These are phyloP conservation scores for Leuciscus waleckii DNA, from an alignment of 2,797 vertebrate genomes.

Conservation along the genomic window DNA sequence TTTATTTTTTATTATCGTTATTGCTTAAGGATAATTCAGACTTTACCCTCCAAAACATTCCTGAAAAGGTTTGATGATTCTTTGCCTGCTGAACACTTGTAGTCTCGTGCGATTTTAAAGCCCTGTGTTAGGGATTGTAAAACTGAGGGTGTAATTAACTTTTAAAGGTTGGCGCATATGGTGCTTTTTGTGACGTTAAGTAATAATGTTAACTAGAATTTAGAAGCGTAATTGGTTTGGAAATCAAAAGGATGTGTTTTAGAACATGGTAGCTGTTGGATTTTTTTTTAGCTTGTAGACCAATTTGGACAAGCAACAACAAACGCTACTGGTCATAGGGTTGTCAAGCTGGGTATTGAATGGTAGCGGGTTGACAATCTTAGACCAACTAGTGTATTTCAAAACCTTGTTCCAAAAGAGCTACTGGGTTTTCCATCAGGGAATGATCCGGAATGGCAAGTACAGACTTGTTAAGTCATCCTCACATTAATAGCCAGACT, in stretches of 20 bases:
- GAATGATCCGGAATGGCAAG: conserved; percentile 66
- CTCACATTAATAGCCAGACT: conserved; percentile 26
- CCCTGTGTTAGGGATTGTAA: conserved; percentile 76
- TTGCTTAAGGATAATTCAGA: background rate
- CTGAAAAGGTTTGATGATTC: conserved; percentile 63
- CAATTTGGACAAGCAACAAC: conserved; percentile 2
- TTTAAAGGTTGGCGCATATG: conserved; percentile 79
- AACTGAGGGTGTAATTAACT: conserved; percentile 81
- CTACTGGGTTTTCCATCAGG: conserved; percentile 1
- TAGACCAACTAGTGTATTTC: conserved; percentile 12
- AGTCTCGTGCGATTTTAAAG: conserved; percentile 78
- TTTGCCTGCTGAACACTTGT: conserved; percentile 77
- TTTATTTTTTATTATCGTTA: conserved; percentile 17
- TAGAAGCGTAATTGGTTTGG: conserved; percentile 56
- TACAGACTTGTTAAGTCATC: conserved; percentile 60
- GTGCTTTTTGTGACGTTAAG: conserved; percentile 69
- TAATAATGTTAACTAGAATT: conserved; percentile 46
- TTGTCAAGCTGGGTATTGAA: background rate
- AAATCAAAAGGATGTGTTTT: conserved; percentile 17
- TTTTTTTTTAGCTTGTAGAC: background rate
- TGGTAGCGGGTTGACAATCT: background rate
- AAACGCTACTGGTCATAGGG: background rate
- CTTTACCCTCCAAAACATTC: conserved; percentile 59
- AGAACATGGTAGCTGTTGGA: background rate
- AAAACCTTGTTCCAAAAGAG: background rate